A percentile compares a stretch with the other conserved stretches of the same genome.
Evolutionary conservation across 2,797 vertebrate species (phyloP).

Genomic region (Rhodeus uyekii): DNA sequence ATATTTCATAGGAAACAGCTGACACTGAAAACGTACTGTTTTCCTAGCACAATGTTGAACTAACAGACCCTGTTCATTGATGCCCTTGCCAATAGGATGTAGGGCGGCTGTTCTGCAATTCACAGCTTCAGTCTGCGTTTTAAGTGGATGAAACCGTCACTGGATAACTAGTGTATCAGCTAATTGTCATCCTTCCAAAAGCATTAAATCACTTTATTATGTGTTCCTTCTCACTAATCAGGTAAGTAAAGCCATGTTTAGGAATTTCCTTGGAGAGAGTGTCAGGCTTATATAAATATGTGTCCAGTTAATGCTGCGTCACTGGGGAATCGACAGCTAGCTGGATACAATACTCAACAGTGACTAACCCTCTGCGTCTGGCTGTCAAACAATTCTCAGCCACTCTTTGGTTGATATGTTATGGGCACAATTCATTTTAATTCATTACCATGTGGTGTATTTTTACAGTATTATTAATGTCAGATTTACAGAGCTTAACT

Average conservation of each 20-base stretch:
- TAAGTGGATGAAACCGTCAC: conserved; percentile 3
- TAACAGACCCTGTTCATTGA: conserved; percentile 8
- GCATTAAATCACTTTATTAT: background rate
- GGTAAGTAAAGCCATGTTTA: conserved; percentile 1
- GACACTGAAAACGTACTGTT: conserved; percentile 47
- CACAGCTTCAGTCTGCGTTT: conserved; percentile 23
- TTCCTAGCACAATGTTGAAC: conserved; percentile 7
- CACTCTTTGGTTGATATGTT: background rate
- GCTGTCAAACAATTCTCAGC: background rate
- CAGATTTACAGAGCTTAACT: background rate
- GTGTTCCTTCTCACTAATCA: background rate
- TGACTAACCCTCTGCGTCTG: conserved; percentile 32
- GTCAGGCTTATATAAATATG: conserved; percentile 19
- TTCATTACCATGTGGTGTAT: background rate
- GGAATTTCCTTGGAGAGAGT: conserved; percentile 3
- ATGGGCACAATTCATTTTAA: background rate
- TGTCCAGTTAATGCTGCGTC: conserved; percentile 11
- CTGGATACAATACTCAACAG: conserved; percentile 13
- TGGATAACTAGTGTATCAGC: background rate
- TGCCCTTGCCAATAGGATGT: conserved; percentile 4
- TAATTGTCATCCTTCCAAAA: background rate
- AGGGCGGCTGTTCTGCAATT: conserved; percentile 30
- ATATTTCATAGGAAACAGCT: background rate
- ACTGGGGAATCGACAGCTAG: background rate
- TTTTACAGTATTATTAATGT: background rate